Base-by-base conservation (phyloP, 2,797 vertebrate species). In the Rhyacichthys aspro region DNA sequence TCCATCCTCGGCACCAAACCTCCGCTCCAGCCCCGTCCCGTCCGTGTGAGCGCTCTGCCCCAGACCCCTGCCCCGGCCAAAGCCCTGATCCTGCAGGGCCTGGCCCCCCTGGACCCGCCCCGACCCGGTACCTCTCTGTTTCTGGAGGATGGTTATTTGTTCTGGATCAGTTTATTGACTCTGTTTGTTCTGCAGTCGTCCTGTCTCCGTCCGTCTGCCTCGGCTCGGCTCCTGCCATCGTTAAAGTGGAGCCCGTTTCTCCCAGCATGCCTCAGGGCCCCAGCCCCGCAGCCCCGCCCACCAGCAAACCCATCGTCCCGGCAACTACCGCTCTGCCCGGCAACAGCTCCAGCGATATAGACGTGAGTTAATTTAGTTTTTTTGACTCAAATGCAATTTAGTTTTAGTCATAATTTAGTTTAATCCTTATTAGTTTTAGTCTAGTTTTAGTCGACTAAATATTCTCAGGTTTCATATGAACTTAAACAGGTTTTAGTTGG, bases 231-330 rank as follows among this genome's bases (percentile, higher is more conserved):
- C 90, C 94, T 0, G 84, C 93, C 82, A 90, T 94, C 43, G 93
- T 93, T 56, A 91, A 93, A 46, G 82, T 94, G 76, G 94, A 94
- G 82, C 92, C 93, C 0, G 81, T 90, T 1, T 91, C 92, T 67
- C 86, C 90, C 74, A 81, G 77, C 77, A 76, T 90, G 54, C 63
- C 86, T 12, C 90, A 83, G 78, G 85, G 89, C 81, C 5, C 67
- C 71, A 55, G 82, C 78, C 19, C 70, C 1, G 2, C 90, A 0
- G 65, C 92, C 11, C 75, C 76, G 15, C 70, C 81, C 37, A 0
- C 72, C 63, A 85, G 90, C 86, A 96, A 96, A 57, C 93, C 93
- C 76, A 95, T 96, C 11, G 86, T 96, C 61, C 95, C 94, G 0
- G 93, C 94, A 0, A 89, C 93, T 15, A 14, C 74, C 0, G 11